Percentiles rank a stretch among this genome's conserved stretches.
These are phyloP conservation scores for Alosa sapidissima DNA, from an alignment of 2,797 vertebrate species.

Conservation along the genomic window DNA sequence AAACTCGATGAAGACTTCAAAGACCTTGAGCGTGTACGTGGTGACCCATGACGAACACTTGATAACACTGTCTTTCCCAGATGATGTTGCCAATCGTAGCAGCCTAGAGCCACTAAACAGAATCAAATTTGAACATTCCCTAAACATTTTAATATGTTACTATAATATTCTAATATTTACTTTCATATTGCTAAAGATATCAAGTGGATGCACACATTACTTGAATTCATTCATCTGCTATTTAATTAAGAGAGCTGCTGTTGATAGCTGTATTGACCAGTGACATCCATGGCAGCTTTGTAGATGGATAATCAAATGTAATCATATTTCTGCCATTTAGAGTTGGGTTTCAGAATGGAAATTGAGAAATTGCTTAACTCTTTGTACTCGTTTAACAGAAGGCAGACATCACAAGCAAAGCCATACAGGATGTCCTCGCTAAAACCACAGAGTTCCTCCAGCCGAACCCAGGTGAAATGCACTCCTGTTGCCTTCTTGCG, in stretches of 20 bases:
- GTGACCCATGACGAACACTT: neutral
- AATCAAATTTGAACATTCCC: neutral
- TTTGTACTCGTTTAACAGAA: constrained; percentile 72
- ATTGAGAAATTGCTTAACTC: neutral
- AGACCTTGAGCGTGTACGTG: constrained; percentile 89
- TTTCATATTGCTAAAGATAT: neutral
- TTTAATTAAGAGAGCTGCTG: neutral
- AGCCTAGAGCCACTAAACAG: neutral
- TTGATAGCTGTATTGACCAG: neutral
- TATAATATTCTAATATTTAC: neutral
- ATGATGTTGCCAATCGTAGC: neutral
- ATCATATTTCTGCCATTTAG: neutral
- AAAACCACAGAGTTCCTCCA: constrained; percentile 95
- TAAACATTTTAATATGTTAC: neutral
- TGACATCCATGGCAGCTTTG: neutral
- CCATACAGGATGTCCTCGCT: constrained; percentile 85
- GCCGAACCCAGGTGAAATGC: constrained; percentile 86
- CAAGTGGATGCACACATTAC: neutral
- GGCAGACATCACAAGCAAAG: constrained; percentile 94
- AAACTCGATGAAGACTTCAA: constrained; percentile 96
- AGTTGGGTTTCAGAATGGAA: neutral
- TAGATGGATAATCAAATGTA: neutral
- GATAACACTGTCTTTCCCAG: neutral
- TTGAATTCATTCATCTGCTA: neutral
- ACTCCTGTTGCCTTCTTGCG: no score